Base-by-base conservation (phyloP, 2,797 vertebrate species). In the Rhincodon typus region DNA sequence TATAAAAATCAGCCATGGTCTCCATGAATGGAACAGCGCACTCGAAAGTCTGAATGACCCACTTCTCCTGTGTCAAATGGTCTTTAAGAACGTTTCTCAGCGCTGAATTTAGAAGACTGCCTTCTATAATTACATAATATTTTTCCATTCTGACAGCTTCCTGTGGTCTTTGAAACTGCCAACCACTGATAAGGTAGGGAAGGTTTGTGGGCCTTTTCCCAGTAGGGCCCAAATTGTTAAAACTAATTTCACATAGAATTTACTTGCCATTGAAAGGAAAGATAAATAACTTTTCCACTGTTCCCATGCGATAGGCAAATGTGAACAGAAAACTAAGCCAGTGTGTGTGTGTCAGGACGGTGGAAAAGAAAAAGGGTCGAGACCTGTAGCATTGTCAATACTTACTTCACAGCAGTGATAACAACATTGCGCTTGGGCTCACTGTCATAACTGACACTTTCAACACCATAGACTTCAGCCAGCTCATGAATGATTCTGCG, bases 351-450 rank as follows among this genome's bases (percentile, higher is more conserved):
- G 79, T 42, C 79, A 46, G 79, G 38, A 46, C 0, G 42, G 42
- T 84, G 38, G 79, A 1, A 46, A 84, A 84, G 82, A 62, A 8
- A 82, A 46, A 23, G 23, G 23, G 46, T 13, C 15, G 23, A 38
- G 42, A 34, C 4, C 27, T 62, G 34, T 57, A 95, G 21, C 10
- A 30, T 67, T 25, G 46, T n/a, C 42, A 95, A 57, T 57, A 88
- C 82, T 96, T 96, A 98, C 98, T 98, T 98, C 95, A 98, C 96
- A 19, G 99, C 99, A 0, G 99, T 99, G 97, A 99, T 97, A 96
- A 99, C 98, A 53, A 99, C 98, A 12, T 99, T 99, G 96, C 99
- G 99, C 96, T 99, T 99, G 72, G 99, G 99, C 96, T 99, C 99
- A 67, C 98, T 99, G 97, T 99, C 99, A 53, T 99, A 99, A 98